These are phyloP conservation scores for Leptopilina syphax DNA, from an alignment of 2,888 invertebrate species.

Conservation along the genomic window DNA sequence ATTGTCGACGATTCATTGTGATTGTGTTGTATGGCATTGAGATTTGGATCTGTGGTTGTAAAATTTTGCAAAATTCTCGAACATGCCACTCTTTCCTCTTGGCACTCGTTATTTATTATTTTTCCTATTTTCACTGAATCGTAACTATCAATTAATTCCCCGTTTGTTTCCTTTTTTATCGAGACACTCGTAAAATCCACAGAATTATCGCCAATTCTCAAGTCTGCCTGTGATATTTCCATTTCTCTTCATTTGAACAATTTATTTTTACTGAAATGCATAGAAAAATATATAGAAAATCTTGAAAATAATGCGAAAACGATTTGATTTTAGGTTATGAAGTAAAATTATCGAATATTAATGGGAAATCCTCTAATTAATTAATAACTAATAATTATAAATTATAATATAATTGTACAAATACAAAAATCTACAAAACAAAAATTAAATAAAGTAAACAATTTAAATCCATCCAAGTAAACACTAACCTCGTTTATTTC, in stretches of 20 bases:
- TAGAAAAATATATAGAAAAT: not conserved
- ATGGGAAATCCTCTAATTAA: no score
- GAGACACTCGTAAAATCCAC: slow-evolving; percentile 56
- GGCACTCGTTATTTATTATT: not conserved
- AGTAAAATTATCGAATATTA: no score
- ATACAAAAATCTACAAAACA: no score
- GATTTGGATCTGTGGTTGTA: slow-evolving; percentile 49
- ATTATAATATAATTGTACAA: no score
- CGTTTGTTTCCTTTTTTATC: slow-evolving; percentile 52
- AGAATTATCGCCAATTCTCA: slow-evolving; percentile 59
- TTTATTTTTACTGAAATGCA: slow-evolving; percentile 3
- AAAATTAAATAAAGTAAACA: no score
- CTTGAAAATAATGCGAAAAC: not conserved
- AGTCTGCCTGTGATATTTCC: slow-evolving; percentile 64
- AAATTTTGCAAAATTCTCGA: slow-evolving; percentile 41
- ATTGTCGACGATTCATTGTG: slow-evolving; percentile 49
- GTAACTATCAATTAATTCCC: not conserved
- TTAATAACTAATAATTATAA: no score
- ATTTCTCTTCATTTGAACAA: slow-evolving; percentile 56
- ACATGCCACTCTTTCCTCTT: slow-evolving; percentile 45
- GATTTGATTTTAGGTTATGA: no score
- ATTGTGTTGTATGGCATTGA: slow-evolving; percentile 53
- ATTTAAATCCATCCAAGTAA: no score
- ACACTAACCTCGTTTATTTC: no score
- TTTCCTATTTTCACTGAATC: not conserved